Conservation (phyloP, 2,888 invertebrate genomes). For the Orchestes rusci region DNA sequence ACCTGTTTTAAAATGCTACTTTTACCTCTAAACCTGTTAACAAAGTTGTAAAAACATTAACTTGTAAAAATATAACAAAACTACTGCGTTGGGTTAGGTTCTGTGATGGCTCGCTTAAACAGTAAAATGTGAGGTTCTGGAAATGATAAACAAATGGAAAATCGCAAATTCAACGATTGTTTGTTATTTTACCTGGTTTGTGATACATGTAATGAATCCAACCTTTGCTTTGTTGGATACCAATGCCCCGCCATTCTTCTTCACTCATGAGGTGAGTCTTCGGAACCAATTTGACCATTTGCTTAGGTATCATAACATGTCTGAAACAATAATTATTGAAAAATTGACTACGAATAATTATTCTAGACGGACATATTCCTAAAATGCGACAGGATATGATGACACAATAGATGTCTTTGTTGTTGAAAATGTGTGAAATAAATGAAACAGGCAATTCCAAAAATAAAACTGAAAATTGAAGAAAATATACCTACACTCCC, state of each 20-base stretch:
- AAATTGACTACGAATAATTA: no score
- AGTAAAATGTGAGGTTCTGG: constrained; percentile 86
- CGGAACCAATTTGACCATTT: constrained; percentile 82
- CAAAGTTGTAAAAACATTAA: no score
- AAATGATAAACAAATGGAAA: constrained; percentile 19
- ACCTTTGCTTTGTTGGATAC: constrained; percentile 93
- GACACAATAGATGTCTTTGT: not conserved
- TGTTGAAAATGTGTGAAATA: not conserved
- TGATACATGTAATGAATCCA: constrained; percentile 98
- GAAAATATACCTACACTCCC: no score
- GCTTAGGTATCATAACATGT: constrained; percentile 91
- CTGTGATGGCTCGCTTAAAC: constrained; percentile 65
- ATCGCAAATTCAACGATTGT: not conserved
- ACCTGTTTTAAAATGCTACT: no score
- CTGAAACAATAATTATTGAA: constrained; percentile 51
- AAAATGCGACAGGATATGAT: no score
- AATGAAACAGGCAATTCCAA: constrained; percentile 9
- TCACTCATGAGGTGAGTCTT: constrained; percentile 92
- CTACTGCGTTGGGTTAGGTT: no score
- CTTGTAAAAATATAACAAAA: no score
- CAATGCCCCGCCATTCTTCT: constrained; percentile 87
- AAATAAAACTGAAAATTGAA: no score
- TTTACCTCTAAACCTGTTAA: no score
- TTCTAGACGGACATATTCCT: no score
- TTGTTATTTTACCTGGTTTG: constrained; percentile 64